phyloP scores from a whole-genome alignment of 2,888 invertebrate species.

The Belgica antarctica region DNA sequence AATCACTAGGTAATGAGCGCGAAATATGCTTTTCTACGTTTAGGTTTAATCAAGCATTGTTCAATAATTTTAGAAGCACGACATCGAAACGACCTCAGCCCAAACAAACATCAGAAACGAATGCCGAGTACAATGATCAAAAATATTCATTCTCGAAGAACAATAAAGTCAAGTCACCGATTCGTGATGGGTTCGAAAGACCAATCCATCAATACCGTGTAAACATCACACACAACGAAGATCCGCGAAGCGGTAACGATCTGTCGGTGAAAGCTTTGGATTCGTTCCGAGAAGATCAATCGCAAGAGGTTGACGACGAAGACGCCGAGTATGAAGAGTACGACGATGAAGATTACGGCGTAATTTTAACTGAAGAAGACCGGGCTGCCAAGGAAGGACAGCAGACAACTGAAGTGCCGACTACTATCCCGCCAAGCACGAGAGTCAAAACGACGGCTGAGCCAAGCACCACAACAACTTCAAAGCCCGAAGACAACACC shows the following conservation, averaged over 20 bases:
- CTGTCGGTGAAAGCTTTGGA: constrained; percentile 24
- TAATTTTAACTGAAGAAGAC: constrained; percentile 39
- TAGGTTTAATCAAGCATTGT: no score
- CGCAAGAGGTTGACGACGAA: constrained; percentile 22
- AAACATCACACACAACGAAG: constrained; percentile 31
- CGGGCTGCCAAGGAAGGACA: background rate
- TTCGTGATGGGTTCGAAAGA: background rate
- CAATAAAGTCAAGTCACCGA: constrained; percentile 37
- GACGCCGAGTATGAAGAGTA: constrained; percentile 20
- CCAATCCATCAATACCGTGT: constrained; percentile 29
- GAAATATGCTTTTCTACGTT: background rate
- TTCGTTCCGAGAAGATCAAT: background rate
- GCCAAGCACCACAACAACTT: background rate
- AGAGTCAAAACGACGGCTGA: background rate
- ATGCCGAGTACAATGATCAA: constrained; percentile 33
- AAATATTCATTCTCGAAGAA: constrained; percentile 37
- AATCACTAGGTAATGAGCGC: constrained; percentile 29
- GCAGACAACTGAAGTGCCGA: background rate
- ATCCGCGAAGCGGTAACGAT: background rate
- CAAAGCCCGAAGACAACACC: constrained; percentile 46
- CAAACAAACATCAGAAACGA: background rate
- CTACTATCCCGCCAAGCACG: background rate
- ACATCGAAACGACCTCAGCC: constrained; percentile 41
- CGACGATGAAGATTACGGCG: constrained; percentile 32
- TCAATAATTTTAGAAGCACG: constrained; percentile 38